Conservation (phyloP, 2,888 invertebrate species). For the Protodeltote pygarga region DNA sequence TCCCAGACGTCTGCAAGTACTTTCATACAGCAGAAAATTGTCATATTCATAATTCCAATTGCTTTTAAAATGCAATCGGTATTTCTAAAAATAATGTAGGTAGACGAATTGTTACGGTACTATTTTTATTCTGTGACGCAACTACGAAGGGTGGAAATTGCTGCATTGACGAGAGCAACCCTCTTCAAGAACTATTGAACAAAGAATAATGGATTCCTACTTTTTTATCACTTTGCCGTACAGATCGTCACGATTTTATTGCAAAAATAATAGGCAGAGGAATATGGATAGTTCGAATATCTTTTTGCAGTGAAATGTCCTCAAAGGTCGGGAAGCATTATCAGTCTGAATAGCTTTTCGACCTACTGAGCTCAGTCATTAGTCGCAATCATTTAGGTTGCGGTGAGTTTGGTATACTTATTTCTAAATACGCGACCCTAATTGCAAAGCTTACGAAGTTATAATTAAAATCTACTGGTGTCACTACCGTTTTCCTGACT, state of each 20-base stretch:
- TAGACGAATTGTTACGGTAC: too few relatives aligned
- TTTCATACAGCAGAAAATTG: too few relatives aligned
- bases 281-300: too few relatives aligned
- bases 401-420: too few relatives aligned
- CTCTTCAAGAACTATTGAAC: slow-evolving; percentile 27
- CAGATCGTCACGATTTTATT: slow-evolving; percentile 18
- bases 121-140: slow-evolving; percentile 20
- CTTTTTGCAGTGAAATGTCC: too few relatives aligned
- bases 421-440: slow-evolving; percentile 19
- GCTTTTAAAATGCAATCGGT: too few relatives aligned
- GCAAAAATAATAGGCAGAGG: slow-evolving; percentile 6
- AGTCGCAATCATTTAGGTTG: too few relatives aligned
- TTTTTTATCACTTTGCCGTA: slow-evolving; percentile 27
- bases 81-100: too few relatives aligned
- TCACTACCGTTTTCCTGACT: slow-evolving; percentile 10
- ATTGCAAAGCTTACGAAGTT: slow-evolving; percentile 35
- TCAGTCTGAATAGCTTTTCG: not conserved
- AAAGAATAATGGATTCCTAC: slow-evolving; percentile 18
- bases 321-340: too few relatives aligned
- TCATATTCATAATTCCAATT: too few relatives aligned
- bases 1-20: too few relatives aligned
- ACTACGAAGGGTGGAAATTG: slow-evolving; percentile 15
- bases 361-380: not conserved
- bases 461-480: slow-evolving; percentile 36
- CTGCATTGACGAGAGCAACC: slow-evolving; percentile 26